These are phyloP conservation scores for Drosophila tropicalis DNA, from an alignment of 1,140 invertebrate species.

Conservation along the genomic window DNA sequence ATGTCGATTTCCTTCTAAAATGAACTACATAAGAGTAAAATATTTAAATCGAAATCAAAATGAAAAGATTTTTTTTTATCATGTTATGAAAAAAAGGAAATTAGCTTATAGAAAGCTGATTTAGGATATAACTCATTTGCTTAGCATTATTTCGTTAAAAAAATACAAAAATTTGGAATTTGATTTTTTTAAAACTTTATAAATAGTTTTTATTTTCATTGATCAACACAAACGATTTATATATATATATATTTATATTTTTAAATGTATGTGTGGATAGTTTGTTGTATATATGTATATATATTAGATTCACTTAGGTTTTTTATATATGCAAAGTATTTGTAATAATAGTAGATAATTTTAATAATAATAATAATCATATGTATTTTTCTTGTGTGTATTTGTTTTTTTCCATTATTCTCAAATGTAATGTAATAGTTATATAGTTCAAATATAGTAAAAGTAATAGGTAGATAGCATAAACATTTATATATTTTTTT, in stretches of 20 bases:
- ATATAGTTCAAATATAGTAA: conserved; percentile 27
- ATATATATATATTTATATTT: conserved; percentile 21
- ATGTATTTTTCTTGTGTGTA: conserved; percentile 44
- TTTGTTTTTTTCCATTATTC: conserved; percentile 16
- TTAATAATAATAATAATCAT: conserved; percentile 49
- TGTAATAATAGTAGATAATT: conserved; percentile 14
- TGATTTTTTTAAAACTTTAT: conserved; percentile 43
- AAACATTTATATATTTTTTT: conserved; percentile 11
- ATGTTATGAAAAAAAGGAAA: too few relatives aligned
- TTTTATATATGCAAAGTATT: conserved; percentile 18
- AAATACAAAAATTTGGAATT: conserved; percentile 17
- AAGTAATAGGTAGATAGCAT: conserved; percentile 23
- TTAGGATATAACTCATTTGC: too few relatives aligned
- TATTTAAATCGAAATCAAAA: too few relatives aligned
- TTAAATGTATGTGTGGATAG: conserved; percentile 31
- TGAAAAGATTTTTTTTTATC: too few relatives aligned
- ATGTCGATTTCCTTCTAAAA: too few relatives aligned
- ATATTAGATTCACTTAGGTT: conserved; percentile 34
- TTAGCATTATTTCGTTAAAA: neutral
- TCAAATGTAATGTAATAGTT: conserved; percentile 6
- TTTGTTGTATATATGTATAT: conserved; percentile 39
- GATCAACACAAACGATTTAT: conserved; percentile 70
- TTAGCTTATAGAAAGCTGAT: too few relatives aligned
- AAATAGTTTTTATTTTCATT: conserved; percentile 73
- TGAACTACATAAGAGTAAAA: too few relatives aligned